Evolutionary conservation across 1,140 invertebrate species (phyloP), one percentile per base, ranked within the genome.

Genomic region (Teleopsis dalmanni): DNA sequence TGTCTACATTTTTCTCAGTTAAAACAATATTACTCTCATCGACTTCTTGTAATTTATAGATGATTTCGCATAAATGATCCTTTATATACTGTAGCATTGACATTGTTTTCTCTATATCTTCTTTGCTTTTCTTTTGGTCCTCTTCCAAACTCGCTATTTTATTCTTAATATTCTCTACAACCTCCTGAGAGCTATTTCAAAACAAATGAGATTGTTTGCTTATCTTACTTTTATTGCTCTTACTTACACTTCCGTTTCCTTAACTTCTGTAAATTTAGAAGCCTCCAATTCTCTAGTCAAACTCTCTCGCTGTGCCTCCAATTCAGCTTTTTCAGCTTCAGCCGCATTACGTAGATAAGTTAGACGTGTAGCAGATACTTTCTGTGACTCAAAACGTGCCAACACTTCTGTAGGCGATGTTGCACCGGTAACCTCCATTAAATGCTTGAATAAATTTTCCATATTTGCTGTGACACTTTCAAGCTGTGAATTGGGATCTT

Each of bases 221-320:
- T 22, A 22, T 7, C 5, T 43, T 10, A 13, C 6, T 10, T 16
- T 11, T 23, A 1, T 1, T 11, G 2, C 19, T 4, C 0, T 1
- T 6, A 70, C 79, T 76, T 71, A 88, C 86, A 83, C 79, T 75
- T 88, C 84, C 50, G 81, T 81, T 53, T 87, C 83, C 64, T 85
- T 85, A 4, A 81, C 81, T 56, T 87, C 84, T 0, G 84, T 82
- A 66, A 87, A 88, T 66, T 87, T 88, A 33, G 80, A 81, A 25
- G 78, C 78, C 56, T 89, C 86, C 21, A 89, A 73, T 65, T 88
- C 81, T 0, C 74, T 75, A 46, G 76, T 75, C n/a, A 87, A 68
- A 3, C 75, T 70, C 37, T 87, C 81, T 44, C 82, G 77, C n/a
- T 76, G 77, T 22, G 75, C 77, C 65, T 88, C 85, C 34, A 88